A percentile compares a stretch with the other conserved stretches of the same genome.
phyloP scores from a whole-genome alignment of 2,888 invertebrate species.

The Caenorhabditis sp. region DNA sequence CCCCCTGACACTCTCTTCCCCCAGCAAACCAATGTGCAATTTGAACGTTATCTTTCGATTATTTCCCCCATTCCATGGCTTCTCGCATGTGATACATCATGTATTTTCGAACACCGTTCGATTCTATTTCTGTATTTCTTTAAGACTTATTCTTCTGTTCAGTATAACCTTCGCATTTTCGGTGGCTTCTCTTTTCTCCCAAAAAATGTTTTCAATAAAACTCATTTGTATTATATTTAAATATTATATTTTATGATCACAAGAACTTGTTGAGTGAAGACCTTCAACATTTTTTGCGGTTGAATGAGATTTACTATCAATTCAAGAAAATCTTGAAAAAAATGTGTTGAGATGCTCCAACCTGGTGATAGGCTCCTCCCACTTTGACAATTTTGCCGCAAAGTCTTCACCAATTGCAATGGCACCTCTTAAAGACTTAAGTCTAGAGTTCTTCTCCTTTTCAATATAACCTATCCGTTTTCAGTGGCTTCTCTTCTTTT shows the following conservation, averaged over 20 bases:
- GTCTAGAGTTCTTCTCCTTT: background rate
- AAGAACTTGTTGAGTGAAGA: too few relatives aligned
- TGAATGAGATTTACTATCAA: too few relatives aligned
- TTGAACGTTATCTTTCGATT: slow-evolving; percentile 17
- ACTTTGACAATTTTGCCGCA: too few relatives aligned
- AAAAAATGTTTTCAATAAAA: slow-evolving; percentile 2
- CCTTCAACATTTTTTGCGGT: too few relatives aligned
- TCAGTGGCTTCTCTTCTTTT: slow-evolving; percentile 37
- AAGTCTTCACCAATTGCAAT: too few relatives aligned
- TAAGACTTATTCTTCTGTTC: background rate
- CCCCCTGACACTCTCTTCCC: background rate
- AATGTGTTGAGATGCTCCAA: too few relatives aligned
- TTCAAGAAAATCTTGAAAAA: too few relatives aligned
- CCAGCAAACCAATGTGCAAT: slow-evolving; percentile 46
- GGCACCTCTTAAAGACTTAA: too few relatives aligned
- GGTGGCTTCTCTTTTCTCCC: slow-evolving; percentile 29
- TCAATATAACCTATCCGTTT: too few relatives aligned
- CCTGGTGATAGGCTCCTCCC: too few relatives aligned
- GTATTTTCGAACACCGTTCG: background rate
- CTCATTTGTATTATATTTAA: too few relatives aligned
- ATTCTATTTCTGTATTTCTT: slow-evolving; percentile 21
- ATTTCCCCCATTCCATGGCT: slow-evolving; percentile 43
- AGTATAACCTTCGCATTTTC: slow-evolving; percentile 22
- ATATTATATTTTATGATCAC: too few relatives aligned
- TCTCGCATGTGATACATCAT: slow-evolving; percentile 42